phyloP scores from a whole-genome alignment of 2,797 vertebrate species.

The Platalea minor region DNA sequence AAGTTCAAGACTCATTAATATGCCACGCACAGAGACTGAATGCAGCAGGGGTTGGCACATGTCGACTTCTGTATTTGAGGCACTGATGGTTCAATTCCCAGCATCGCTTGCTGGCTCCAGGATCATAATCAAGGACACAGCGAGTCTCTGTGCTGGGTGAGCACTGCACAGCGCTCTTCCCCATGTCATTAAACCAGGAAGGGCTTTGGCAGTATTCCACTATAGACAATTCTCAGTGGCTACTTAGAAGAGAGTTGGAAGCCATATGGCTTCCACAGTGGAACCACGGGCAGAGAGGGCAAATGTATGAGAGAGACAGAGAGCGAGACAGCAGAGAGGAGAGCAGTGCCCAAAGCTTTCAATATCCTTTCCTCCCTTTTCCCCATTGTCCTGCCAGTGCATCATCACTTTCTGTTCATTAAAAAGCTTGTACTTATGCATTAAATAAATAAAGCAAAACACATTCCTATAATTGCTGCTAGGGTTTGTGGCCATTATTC shows the following conservation, averaged over 20 bases:
- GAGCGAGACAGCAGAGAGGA: not conserved
- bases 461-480: not conserved
- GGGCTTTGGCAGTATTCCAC: constrained; percentile 56
- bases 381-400: not conserved
- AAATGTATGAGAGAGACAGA: constrained; percentile 39
- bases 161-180: constrained; percentile 45
- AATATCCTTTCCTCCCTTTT: not conserved
- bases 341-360: not conserved
- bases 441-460: not conserved
- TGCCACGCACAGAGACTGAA: constrained; percentile 9
- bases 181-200: constrained; percentile 45
- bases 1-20: constrained; percentile 54
- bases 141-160: constrained; percentile 57
- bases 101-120: constrained; percentile 51
- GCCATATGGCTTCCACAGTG: constrained; percentile 64
- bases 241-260: constrained; percentile 55
- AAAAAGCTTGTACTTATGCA: not conserved
- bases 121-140: constrained; percentile 59
- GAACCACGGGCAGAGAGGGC: constrained; percentile 56
- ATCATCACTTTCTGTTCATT: not conserved
- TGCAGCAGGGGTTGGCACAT: constrained; percentile 60
- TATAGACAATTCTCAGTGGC: constrained; percentile 59
- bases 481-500: not conserved
- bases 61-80: constrained; percentile 31
- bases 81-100: constrained; percentile 63